Percentiles rank a stretch among this genome's conserved stretches.
Evolutionary conservation across 2,888 invertebrate species (phyloP).

Genomic region (Rotaria magnacalcarata): DNA sequence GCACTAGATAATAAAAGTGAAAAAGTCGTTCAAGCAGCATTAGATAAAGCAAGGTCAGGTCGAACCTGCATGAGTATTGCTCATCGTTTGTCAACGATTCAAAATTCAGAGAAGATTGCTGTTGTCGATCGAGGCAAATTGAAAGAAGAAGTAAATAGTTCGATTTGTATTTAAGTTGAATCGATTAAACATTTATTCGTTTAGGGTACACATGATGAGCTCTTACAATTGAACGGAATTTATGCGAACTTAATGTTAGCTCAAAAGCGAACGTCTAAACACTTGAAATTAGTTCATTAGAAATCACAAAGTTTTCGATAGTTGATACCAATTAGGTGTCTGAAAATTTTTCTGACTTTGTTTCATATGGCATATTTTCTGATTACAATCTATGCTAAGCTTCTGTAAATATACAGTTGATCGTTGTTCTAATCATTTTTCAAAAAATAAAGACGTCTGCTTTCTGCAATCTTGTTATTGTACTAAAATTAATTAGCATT

Average conservation of each 20-base stretch:
- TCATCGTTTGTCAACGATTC: constrained; percentile 32
- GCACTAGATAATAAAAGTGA: constrained; percentile 36
- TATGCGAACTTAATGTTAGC: not conserved
- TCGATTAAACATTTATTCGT: not conserved
- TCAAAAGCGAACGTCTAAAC: not conserved
- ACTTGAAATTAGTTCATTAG: too few relatives aligned
- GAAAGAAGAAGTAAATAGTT: constrained; percentile 38
- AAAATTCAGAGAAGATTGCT: constrained; percentile 40
- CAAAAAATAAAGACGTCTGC: too few relatives aligned
- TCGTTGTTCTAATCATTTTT: too few relatives aligned
- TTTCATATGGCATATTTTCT: too few relatives aligned
- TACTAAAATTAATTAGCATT: too few relatives aligned
- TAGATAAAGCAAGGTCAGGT: constrained; percentile 43
- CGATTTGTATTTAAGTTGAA: too few relatives aligned
- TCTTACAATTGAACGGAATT: constrained; percentile 6
- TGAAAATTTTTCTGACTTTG: too few relatives aligned
- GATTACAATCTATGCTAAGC: too few relatives aligned
- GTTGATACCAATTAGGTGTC: too few relatives aligned
- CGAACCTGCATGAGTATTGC: constrained; percentile 41
- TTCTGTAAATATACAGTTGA: too few relatives aligned
- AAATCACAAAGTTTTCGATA: too few relatives aligned
- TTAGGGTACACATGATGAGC: constrained; percentile 32
- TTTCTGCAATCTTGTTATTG: too few relatives aligned
- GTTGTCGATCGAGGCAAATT: constrained; percentile 40
- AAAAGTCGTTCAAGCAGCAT: constrained; percentile 39